phyloP scores from a whole-genome alignment of 2,113 vertebrate species.

The Eptesicus fuscus region DNA sequence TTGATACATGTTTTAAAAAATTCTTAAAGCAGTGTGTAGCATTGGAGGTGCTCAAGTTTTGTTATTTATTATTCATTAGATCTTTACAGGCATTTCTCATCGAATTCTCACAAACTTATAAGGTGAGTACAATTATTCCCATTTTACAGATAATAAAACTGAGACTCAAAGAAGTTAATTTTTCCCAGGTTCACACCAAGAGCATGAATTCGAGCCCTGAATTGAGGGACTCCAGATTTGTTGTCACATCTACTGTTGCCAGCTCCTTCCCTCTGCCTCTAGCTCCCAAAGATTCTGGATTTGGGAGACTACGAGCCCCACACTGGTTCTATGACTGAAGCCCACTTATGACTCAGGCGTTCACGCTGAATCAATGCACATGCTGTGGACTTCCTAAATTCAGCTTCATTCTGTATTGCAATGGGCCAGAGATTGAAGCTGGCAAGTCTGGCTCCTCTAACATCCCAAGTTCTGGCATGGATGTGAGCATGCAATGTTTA shows the following conservation, averaged over 20 bases:
- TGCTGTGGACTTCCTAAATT: background rate
- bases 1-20: background rate
- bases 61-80: background rate
- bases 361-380: background rate
- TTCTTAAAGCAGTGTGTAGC: background rate
- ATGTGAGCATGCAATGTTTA: slow-evolving; percentile 53
- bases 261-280: background rate
- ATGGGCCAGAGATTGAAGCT: background rate
- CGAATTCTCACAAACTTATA: background rate
- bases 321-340: background rate
- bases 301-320: background rate
- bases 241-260: background rate
- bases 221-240: background rate
- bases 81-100: background rate
- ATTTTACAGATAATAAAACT: slow-evolving; percentile 20
- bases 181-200: background rate
- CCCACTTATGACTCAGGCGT: background rate
- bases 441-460: background rate
- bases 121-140: background rate
- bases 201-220: background rate
- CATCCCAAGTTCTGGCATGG: background rate
- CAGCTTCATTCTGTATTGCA: background rate
- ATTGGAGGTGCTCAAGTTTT: background rate
- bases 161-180: background rate
- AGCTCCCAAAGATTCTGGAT: background rate